phyloP scores from a whole-genome alignment of 2,888 invertebrate species.

The Diarsia mendica region DNA sequence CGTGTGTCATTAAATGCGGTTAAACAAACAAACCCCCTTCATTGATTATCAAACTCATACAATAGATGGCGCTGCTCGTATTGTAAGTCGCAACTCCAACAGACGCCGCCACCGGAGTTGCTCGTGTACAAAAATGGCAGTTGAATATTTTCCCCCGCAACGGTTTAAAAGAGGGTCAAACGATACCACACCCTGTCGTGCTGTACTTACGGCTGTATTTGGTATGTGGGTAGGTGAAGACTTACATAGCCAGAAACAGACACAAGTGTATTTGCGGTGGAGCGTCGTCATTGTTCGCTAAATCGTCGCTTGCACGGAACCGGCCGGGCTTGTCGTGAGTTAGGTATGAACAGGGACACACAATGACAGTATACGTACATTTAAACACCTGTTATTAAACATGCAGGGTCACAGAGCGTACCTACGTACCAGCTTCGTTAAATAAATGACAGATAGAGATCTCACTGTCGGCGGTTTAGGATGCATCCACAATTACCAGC shows the following conservation, averaged over 20 bases:
- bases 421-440: slow-evolving; percentile 83
- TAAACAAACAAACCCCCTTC: slow-evolving; percentile 76
- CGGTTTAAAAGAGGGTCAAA: slow-evolving; percentile 62
- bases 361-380: slow-evolving; percentile 88
- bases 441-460: slow-evolving; percentile 88
- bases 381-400: slow-evolving; percentile 90
- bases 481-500: slow-evolving; percentile 82
- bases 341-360: slow-evolving; percentile 85
- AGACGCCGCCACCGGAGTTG: slow-evolving; percentile 90
- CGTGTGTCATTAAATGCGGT: slow-evolving; percentile 67
- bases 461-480: slow-evolving; percentile 82
- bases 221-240: slow-evolving; percentile 69
- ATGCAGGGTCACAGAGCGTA: slow-evolving; percentile 86
- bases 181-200: slow-evolving; percentile 71
- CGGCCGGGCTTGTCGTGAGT: slow-evolving; percentile 88
- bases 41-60: slow-evolving; percentile 87
- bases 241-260: slow-evolving; percentile 85
- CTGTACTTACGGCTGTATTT: slow-evolving; percentile 70
- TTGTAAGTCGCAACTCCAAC: slow-evolving; percentile 85
- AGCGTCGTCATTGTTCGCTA: slow-evolving; percentile 90
- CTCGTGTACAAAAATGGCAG: slow-evolving; percentile 89
- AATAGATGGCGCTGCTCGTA: slow-evolving; percentile 89
- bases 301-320: slow-evolving; percentile 90
- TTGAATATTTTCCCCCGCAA: slow-evolving; percentile 88
- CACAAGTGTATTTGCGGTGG: slow-evolving; percentile 87